These are phyloP conservation scores for Gavialis gangeticus DNA, from an alignment of 2,113 vertebrate genomes.

Conservation along the genomic window DNA sequence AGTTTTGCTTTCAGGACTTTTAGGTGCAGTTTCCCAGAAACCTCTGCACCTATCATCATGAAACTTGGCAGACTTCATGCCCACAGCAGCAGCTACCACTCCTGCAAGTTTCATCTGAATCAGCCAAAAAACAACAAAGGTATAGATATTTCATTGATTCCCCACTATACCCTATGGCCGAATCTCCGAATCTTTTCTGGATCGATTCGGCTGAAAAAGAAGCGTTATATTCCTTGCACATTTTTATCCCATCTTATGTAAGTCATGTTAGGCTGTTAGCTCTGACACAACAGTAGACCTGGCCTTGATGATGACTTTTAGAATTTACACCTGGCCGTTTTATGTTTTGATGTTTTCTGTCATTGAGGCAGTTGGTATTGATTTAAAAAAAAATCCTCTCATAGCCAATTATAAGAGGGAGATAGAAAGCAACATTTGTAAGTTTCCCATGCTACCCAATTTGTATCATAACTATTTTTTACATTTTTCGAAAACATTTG, in stretches of 20 bases:
- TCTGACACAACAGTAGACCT: neutral
- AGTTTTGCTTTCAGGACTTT: no score
- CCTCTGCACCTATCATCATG: no score
- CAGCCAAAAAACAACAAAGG: no score
- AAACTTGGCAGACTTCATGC: no score
- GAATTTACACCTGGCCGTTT: neutral
- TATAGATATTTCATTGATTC: no score
- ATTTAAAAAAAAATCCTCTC: neutral
- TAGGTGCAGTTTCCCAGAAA: no score
- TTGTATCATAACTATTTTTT: neutral
- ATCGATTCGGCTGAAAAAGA: neutral
- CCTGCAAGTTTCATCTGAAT: no score
- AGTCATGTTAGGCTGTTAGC: neutral
- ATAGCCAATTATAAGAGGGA: neutral
- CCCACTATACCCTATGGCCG: no score
- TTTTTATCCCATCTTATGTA: neutral
- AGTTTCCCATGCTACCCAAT: neutral
- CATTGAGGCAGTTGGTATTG: neutral
- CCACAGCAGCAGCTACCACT: no score
- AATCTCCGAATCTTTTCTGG: no score
- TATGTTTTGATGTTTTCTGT: neutral
- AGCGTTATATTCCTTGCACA: neutral
- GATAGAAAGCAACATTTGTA: neutral
- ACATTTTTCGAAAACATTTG: neutral
- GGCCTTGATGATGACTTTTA: neutral